Evolutionary conservation across 2,797 vertebrate species (phyloP), one percentile per base, ranked within the genome.

Genomic region (Lutra lutra): DNA sequence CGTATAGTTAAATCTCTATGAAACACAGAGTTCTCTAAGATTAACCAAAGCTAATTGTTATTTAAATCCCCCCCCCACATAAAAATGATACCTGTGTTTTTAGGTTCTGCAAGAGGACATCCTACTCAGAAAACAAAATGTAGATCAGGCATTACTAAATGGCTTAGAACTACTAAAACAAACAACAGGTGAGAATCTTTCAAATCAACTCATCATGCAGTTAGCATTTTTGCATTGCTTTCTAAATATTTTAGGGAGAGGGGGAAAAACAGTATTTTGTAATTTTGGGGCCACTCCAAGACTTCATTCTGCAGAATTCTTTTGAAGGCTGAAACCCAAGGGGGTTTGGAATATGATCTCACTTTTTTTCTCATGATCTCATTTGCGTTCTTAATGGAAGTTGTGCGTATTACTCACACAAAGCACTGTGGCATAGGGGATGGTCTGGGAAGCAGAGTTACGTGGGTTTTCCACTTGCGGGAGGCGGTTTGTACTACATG

Each of bases 131-230:
- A 99, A 99, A 98, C 99, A 99, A 98, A 99, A 99, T 91, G 99
- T 99, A 91, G 99, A 99, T 97, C 99, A 99, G 97, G 99, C 99
- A 32, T 96, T 99, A 97, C 99, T 98, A 92, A 99, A 99, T 97
- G 99, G 99, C 91, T 98, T 99, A 98, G 99, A 99, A 93, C 99
- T 99, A 62, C 99, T 99, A 87, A 99, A 99, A 97, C 99, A 99
- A 98, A 99, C 99, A 94, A 99, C 99, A 99, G 99, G 99, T 99
- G 98, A 97, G 99, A 98, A 2, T 86, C 92, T 85, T 43, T 79
- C 23, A 40, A 92, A 86, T 82, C n/a, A 66, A 7, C n/a, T 40
- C 3, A 48, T 91, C 29, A 11, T 87, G 89, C 23, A 21, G 8
- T 38, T 18, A 64, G 29, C 21, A n/a, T 89, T 84, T 43, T 92